Conservation (phyloP, 1,140 invertebrate species). For the Drosophila truncata region DNA sequence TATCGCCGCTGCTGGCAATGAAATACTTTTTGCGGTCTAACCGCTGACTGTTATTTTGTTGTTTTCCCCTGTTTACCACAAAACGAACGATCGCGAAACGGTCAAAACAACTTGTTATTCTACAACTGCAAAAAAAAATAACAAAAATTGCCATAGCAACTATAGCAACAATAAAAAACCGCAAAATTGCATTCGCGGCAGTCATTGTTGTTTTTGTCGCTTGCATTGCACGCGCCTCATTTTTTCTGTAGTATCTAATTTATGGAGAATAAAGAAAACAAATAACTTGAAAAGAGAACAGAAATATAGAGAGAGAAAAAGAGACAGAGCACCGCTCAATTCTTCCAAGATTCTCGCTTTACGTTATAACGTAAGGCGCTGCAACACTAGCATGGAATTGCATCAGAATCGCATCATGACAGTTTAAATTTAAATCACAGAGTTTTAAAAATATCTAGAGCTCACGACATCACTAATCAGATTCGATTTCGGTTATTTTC, state of each 20-base stretch:
- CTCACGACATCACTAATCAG: constrained; percentile 35
- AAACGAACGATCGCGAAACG: constrained; percentile 44
- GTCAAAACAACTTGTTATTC: constrained; percentile 83
- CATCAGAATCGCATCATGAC: constrained; percentile 34
- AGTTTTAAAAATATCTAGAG: constrained; percentile 34
- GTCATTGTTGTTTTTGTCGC: constrained; percentile 40
- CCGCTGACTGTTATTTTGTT: constrained; percentile 24
- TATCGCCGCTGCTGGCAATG: constrained; percentile 71
- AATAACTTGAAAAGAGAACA: background rate
- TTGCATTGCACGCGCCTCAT: constrained; percentile 38
- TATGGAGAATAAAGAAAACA: constrained; percentile 17
- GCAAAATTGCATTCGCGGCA: constrained; percentile 47
- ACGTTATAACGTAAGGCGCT: constrained; percentile 30
- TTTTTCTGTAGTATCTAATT: constrained; percentile 53
- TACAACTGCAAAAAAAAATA: constrained; percentile 36
- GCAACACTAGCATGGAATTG: constrained; percentile 24
- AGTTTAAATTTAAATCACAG: constrained; percentile 25
- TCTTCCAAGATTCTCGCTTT: constrained; percentile 1
- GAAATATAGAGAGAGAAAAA: constrained; percentile 9
- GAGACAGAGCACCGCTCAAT: background rate
- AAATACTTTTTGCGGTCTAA: constrained; percentile 73
- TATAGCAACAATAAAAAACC: constrained; percentile 41
- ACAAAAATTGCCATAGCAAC: constrained; percentile 35
- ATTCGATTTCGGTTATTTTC: constrained; percentile 63
- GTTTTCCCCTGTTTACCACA: constrained; percentile 61